phyloP scores from a whole-genome alignment of 2,113 vertebrate species.

The Engraulis encrasicolus region DNA sequence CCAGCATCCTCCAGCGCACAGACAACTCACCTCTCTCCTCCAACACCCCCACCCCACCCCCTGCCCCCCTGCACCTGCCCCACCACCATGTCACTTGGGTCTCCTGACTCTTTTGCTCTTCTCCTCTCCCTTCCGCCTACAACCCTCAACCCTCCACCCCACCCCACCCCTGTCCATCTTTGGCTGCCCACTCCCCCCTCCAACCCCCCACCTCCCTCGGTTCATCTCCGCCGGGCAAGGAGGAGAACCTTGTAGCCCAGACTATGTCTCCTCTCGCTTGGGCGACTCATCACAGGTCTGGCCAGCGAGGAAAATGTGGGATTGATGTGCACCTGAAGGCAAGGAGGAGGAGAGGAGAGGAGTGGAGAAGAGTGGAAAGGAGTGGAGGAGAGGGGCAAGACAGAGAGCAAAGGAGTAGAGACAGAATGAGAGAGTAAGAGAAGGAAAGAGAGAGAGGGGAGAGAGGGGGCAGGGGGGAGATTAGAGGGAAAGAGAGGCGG shows the following conservation, averaged over 20 bases:
- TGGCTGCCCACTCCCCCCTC: not conserved
- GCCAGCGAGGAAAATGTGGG: slow-evolving; percentile 41
- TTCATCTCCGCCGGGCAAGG: slow-evolving; percentile 59
- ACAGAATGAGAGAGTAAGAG: not conserved
- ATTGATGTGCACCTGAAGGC: slow-evolving; percentile 48
- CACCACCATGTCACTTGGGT: slow-evolving; percentile 14
- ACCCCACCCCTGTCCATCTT: too few species aligned
- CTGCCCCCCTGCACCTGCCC: not conserved
- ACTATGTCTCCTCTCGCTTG: slow-evolving; percentile 61
- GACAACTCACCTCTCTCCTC: not conserved
- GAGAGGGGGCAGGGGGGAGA: not conserved
- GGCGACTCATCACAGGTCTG: slow-evolving; percentile 74
- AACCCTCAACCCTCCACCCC: too few species aligned
- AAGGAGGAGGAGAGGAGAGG: slow-evolving; percentile 21
- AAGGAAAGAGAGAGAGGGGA: not conserved
- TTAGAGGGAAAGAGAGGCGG: not conserved
- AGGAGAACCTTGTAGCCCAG: slow-evolving; percentile 33
- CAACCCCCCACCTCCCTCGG: not conserved
- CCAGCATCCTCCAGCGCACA: too few species aligned
- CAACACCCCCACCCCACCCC: not conserved
- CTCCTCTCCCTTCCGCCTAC: slow-evolving; percentile 1
- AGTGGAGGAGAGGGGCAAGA: not conserved
- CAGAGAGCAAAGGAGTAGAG: not conserved
- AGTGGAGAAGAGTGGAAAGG: not conserved
- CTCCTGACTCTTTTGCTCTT: slow-evolving; percentile 46